Evolutionary conservation across 92 coral and sea anemone genomes (phyloP), one percentile per base, ranked within the genome.

Genomic region (Pocillopora grandis): DNA sequence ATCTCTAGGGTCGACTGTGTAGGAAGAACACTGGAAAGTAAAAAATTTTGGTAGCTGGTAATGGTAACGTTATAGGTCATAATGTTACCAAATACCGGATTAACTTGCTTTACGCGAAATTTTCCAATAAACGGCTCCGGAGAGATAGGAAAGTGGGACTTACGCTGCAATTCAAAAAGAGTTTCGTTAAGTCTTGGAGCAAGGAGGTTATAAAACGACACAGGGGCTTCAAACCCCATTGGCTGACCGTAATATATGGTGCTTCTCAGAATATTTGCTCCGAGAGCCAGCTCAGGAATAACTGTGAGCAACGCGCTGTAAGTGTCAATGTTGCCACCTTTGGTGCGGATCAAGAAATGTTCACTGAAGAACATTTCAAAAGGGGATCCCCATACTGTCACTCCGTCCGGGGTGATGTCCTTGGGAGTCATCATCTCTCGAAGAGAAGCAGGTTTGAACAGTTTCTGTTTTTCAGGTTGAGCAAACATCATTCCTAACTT

Each of bases 401-500:
- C 23, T 42, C 84, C 85, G 23, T 86, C 89, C 9, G 84, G 89
- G 12, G 89, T 19, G 8, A 86, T 77, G 66, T 79, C 62, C 21
- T 69, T 71, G 2, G 85, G 84, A 13, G 75, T 57, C 89, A 79
- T 70, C 85, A 86, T 86, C 63, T 86, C 89, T 6, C 75, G 77
- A 19, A 86, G 85, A 19, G 84, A 78, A 15, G 84, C 66, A n/a
- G 71, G 80, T 62, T 79, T 86, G 73, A 86, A 86, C 2, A 86
- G 78, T 2, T 52, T 70, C 36, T 78, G 89, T 17, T 72, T 72
- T 3, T 78, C 64, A 0, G 89, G 89, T 12, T 79, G 84, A 5
- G 89, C 73, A 56, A 86, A 71, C 85, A 79, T 79, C 80, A 78
- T 86, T 78, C 89, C 89, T 8, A 86, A 27, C 72, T 86, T 86